Conservation (phyloP, 2,113 vertebrate species). For the Sphaerodactylus townsendi region DNA sequence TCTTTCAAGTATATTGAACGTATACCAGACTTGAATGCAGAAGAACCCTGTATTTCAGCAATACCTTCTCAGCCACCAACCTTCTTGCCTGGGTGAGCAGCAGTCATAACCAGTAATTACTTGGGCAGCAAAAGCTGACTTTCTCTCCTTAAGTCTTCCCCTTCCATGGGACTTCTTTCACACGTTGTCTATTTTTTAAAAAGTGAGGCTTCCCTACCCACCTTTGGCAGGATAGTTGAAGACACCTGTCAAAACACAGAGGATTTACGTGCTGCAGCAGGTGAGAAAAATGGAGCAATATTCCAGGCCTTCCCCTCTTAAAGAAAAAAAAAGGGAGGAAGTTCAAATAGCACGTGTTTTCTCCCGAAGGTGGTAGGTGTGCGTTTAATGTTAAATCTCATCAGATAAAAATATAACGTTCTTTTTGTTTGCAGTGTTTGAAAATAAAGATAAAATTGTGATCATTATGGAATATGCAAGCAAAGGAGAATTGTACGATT, state of each 20-base stretch:
- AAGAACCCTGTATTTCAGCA: not conserved
- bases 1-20: constrained; percentile 1
- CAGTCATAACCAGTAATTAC: too few relatives aligned
- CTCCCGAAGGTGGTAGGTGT: not conserved
- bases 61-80: not conserved
- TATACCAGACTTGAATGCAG: not conserved
- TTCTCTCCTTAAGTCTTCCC: not conserved
- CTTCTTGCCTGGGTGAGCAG: not conserved
- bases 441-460: constrained; percentile 99
- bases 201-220: not conserved
- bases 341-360: not conserved
- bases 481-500: constrained; percentile 96
- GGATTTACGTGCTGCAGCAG: not conserved
- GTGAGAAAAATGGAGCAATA: not conserved
- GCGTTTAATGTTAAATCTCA: not conserved
- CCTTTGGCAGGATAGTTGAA: not conserved
- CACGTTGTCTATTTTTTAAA: not conserved
- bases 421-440: constrained; percentile 84
- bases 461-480: constrained; percentile 96
- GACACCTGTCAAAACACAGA: not conserved
- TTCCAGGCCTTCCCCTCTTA: too few relatives aligned
- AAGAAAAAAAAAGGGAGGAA: too few relatives aligned
- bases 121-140: not conserved
- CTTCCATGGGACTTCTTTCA: not conserved
- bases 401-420: constrained; percentile 4